Evolutionary conservation across 2,888 invertebrate genomes (phyloP).

Genomic region (Temnothorax unifasciatus): DNA sequence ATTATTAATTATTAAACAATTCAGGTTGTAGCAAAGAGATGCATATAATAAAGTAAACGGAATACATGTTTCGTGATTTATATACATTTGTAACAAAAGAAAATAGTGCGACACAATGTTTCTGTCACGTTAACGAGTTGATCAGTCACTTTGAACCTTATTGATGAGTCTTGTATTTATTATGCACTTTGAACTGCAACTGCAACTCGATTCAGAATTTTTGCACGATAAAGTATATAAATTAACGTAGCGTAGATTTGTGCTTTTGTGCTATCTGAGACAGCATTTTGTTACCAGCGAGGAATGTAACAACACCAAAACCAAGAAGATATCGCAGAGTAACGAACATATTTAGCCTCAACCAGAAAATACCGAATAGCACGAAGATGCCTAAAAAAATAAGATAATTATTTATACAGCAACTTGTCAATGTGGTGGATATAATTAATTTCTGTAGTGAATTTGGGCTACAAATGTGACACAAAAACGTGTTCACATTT

Average conservation of each 20-base stretch:
- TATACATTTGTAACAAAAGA: conserved; percentile 31
- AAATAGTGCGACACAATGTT: background rate
- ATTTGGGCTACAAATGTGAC: conserved; percentile 82
- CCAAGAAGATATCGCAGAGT: conserved; percentile 96
- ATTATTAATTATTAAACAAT: background rate
- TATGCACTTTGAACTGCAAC: conserved; percentile 13
- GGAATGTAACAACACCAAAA: conserved; percentile 95
- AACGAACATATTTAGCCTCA: conserved; percentile 97
- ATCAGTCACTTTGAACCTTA: background rate
- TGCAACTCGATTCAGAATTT: conserved; percentile 8
- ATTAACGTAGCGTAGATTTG: conserved; percentile 74
- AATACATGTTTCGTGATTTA: conserved; percentile 11
- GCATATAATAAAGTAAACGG: conserved; percentile 19
- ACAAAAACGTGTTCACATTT: conserved; percentile 69
- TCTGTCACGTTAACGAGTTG: background rate
- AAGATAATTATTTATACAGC: conserved; percentile 30
- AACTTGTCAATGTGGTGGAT: background rate
- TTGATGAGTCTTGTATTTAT: conserved; percentile 26
- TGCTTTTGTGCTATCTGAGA: conserved; percentile 90
- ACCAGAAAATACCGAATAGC: conserved; percentile 97
- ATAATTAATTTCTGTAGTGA: conserved; percentile 77
- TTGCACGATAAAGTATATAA: background rate
- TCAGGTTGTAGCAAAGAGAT: conserved; percentile 2
- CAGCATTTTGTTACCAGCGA: conserved; percentile 96
- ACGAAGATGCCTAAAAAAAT: conserved; percentile 91